Percentiles rank a stretch among this genome's conserved stretches.
These are phyloP conservation scores for Gibbula magus DNA, from an alignment of 2,888 invertebrate species.

Conservation along the genomic window DNA sequence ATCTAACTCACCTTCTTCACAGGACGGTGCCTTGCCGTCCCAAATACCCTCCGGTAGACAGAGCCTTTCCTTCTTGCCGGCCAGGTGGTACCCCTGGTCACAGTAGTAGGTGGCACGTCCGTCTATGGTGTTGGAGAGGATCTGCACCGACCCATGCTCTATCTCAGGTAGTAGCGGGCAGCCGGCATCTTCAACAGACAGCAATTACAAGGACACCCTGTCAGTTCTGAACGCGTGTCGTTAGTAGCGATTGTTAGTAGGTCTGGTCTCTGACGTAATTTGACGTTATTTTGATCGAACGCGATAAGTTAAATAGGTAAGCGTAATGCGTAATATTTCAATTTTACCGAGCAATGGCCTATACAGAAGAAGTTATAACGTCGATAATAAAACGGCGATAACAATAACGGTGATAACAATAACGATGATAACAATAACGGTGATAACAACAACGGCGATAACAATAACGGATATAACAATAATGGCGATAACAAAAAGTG, in stretches of 20 bases:
- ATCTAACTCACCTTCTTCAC: constrained; percentile 51
- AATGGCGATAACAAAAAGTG: no score
- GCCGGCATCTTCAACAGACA: constrained; percentile 47
- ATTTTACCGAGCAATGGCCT: no score
- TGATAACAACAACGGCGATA: no score
- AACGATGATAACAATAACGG: no score
- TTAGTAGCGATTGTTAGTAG: background rate
- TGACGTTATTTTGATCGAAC: no score
- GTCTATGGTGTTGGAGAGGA: constrained; percentile 45
- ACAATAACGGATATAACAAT: no score
- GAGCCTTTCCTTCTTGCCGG: constrained; percentile 49
- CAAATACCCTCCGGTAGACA: constrained; percentile 54
- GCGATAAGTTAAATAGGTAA: no score
- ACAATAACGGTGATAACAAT: no score
- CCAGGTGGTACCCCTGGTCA: constrained; percentile 52
- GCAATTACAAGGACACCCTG: constrained; percentile 5
- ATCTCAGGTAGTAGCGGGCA: constrained; percentile 53
- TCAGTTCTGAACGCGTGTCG: background rate
- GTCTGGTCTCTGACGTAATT: no score
- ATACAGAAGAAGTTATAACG: no score
- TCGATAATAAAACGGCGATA: no score
- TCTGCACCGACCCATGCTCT: constrained; percentile 52
- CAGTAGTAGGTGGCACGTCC: constrained; percentile 52
- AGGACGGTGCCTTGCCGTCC: constrained; percentile 60
- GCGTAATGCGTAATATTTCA: no score